Percentiles rank a stretch among this genome's conserved stretches.
Evolutionary conservation across 2,888 invertebrate genomes (phyloP).

Genomic region (Syritta pipiens): DNA sequence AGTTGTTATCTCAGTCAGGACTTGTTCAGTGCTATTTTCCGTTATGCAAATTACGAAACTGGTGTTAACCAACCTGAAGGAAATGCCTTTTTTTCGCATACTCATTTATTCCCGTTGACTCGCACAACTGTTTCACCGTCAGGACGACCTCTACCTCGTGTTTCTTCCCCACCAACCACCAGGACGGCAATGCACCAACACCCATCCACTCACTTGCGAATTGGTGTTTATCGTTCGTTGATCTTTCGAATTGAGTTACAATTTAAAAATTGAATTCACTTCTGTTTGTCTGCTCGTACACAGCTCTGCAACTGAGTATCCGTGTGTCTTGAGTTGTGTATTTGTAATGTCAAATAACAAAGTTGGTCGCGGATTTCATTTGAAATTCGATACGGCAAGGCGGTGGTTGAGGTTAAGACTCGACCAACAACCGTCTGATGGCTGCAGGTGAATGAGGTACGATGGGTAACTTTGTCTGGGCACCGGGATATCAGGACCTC

Average conservation of each 20-base stretch:
- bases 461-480: no score
- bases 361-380: slow-evolving; percentile 19
- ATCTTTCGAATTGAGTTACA: slow-evolving; percentile 20
- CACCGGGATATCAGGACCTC: no score
- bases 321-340: background rate
- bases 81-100: background rate
- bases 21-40: background rate
- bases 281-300: no score
- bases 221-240: slow-evolving; percentile 20
- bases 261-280: slow-evolving; percentile 19
- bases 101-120: background rate
- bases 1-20: no score
- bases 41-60: slow-evolving; percentile 21
- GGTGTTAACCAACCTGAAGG: slow-evolving; percentile 3
- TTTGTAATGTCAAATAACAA: background rate
- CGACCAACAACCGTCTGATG: no score
- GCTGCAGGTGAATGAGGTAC: no score
- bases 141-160: no score
- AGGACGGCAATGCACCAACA: no score
- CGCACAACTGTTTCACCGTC: no score
- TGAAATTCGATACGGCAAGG: slow-evolving; percentile 13
- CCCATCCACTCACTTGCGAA: background rate
- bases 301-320: no score
- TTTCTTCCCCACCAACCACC: no score
- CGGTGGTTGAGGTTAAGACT: no score